Evolutionary conservation across 2,797 vertebrate species (phyloP).

Genomic region (Spinibarbus caldwelli): DNA sequence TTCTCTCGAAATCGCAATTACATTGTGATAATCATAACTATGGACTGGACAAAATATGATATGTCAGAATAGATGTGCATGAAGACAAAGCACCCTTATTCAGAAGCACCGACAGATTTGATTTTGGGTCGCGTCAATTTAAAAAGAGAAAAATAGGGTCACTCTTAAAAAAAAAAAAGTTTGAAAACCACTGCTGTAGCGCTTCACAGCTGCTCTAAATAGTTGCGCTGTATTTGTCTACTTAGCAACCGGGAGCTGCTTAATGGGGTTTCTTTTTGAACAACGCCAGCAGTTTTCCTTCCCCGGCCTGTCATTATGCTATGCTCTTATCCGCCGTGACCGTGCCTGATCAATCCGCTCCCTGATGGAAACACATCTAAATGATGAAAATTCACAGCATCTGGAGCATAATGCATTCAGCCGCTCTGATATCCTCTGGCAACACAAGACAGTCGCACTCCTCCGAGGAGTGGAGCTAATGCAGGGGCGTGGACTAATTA

Average conservation of each 20-base stretch:
- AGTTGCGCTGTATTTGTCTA: slow-evolving; percentile 27
- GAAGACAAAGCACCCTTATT: too few species aligned
- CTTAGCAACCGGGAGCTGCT: slow-evolving; percentile 43
- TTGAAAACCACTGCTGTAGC: too few species aligned
- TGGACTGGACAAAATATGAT: too few species aligned
- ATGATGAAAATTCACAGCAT: slow-evolving; percentile 63
- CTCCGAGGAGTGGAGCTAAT: slow-evolving; percentile 54
- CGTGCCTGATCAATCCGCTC: slow-evolving; percentile 61
- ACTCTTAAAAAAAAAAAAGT: too few species aligned
- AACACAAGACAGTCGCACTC: slow-evolving; percentile 38
- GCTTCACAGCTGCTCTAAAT: slow-evolving; percentile 25
- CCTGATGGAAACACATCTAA: slow-evolving; percentile 55
- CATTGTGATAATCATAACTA: too few species aligned
- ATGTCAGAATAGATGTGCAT: too few species aligned
- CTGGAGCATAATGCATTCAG: slow-evolving; percentile 68
- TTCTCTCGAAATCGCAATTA: too few species aligned
- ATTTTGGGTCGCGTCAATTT: too few species aligned
- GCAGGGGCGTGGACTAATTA: slow-evolving; percentile 69
- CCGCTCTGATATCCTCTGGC: slow-evolving; percentile 64
- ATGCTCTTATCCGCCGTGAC: slow-evolving; percentile 50
- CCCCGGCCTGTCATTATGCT: slow-evolving; percentile 49
- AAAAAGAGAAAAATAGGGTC: too few species aligned
- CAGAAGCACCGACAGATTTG: too few species aligned
- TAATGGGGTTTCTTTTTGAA: slow-evolving; percentile 37
- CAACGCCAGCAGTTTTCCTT: slow-evolving; percentile 28